Base-by-base conservation (phyloP, 2,888 invertebrate genomes). In the Xanthia togata region DNA sequence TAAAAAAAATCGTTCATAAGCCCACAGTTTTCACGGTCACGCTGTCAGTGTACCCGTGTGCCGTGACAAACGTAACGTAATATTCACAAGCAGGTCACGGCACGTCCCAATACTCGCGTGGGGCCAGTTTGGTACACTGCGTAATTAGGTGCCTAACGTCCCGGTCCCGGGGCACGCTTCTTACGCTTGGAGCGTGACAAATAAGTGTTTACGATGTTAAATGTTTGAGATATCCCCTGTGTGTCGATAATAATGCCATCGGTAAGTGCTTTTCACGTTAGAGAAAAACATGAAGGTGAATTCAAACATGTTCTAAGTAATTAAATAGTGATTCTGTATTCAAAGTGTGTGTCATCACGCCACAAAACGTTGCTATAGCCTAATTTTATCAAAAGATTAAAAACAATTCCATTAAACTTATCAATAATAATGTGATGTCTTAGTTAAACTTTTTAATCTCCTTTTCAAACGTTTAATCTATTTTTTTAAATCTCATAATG, bases 11-110 rank as follows among this genome's bases (percentile, higher is more conserved):
- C 8, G 4, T 8, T 74, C n/a, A 20, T 60, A 78, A 67, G 12
- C n/a, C 38, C 73, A 53, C 71, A 53, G 41, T 65, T 78, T 80
- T 62, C 47, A 71, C 84, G 79, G 82, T 85, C 80, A 20, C 50
- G 70, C 74, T 57, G 81, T 65, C 81, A 78, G 65, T 74, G 73
- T 73, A 74, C 73, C 81, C 11, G 31, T 67, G 59, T 65, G 53
- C 65, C 60, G 59, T 79, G 64, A 70, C 31, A 55, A 59, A 59
- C 38, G 85, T 80, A 85, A 83, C 79, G 59, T 76, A 82, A 90
- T 85, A 84, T 81, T 84, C 80, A 74, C 82, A 87, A 88, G 80
- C 88, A 80, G 89, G 89, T 87, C 89, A 90, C 84, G 87, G 73
- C 72, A 76, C 76, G 78, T 83, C 84, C 78, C 81, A 83, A 85